Percentiles rank a stretch among this genome's conserved stretches.
Evolutionary conservation across 2,113 vertebrate species (phyloP).

Genomic region (Cygnus atratus): DNA sequence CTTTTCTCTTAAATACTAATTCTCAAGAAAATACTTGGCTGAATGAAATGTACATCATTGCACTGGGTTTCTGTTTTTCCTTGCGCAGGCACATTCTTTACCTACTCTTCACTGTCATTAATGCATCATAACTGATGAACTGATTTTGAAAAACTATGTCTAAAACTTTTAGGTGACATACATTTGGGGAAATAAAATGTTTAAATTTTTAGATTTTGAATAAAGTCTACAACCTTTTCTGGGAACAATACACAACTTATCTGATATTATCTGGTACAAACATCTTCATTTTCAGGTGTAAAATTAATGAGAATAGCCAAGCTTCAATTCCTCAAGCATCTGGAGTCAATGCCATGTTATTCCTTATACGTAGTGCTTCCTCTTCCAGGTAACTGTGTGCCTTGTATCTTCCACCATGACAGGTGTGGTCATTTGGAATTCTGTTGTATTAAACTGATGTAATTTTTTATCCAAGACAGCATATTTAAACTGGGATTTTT

Average conservation of each 20-base stretch:
- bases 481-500: not conserved
- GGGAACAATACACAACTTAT: not conserved
- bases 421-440: not conserved
- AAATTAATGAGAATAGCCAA: not conserved
- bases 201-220: not conserved
- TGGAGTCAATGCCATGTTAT: slow-evolving; percentile 69
- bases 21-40: not conserved
- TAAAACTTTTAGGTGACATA: not conserved
- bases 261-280: not conserved
- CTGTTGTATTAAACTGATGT: not conserved
- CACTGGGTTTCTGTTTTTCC: not conserved
- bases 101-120: not conserved
- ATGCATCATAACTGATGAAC: not conserved
- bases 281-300: slow-evolving; percentile 52
- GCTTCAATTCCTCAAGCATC: slow-evolving; percentile 1
- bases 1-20: not conserved
- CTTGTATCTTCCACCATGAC: not conserved
- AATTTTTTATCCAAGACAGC: not conserved
- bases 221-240: not conserved
- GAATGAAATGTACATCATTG: not conserved
- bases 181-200: not conserved
- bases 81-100: not conserved
- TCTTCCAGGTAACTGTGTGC: slow-evolving; percentile 59
- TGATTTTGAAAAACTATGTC: not conserved
- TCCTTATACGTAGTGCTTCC: slow-evolving; percentile 45